These are phyloP conservation scores for Aphelocoma coerulescens DNA, from an alignment of 2,113 vertebrate genomes.

Conservation along the genomic window DNA sequence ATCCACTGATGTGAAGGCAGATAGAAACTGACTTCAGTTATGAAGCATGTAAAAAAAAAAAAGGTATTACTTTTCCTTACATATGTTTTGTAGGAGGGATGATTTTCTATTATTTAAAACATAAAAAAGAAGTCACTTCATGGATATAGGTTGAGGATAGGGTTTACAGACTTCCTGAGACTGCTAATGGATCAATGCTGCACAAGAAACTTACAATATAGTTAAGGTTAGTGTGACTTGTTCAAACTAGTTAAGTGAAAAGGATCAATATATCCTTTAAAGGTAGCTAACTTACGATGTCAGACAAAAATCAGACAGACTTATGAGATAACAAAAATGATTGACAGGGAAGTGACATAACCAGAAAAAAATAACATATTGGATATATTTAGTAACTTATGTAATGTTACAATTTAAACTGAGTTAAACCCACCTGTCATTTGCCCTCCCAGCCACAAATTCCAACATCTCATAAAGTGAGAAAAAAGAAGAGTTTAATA, in stretches of 20 bases:
- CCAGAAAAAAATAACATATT: neutral
- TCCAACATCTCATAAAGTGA: neutral
- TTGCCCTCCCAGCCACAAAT: neutral
- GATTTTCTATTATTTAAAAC: constrained; percentile 1
- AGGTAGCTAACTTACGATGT: neutral
- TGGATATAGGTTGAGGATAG: neutral
- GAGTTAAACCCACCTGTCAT: neutral
- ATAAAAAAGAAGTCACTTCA: neutral
- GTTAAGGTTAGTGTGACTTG: neutral
- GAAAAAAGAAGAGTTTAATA: neutral
- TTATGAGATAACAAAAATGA: neutral
- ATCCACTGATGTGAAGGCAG: neutral
- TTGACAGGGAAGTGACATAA: neutral
- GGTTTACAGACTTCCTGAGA: neutral
- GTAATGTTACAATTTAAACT: neutral
- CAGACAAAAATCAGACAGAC: neutral
- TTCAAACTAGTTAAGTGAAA: neutral
- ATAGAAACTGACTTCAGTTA: neutral
- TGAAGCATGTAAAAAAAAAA: neutral
- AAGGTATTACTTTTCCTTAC: neutral
- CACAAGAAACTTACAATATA: neutral
- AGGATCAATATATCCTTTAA: neutral
- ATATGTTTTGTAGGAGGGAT: neutral
- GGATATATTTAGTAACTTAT: neutral
- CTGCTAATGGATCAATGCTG: neutral